Evolutionary conservation across 2,888 invertebrate species (phyloP).

Genomic region (Spicauda simplicius): DNA sequence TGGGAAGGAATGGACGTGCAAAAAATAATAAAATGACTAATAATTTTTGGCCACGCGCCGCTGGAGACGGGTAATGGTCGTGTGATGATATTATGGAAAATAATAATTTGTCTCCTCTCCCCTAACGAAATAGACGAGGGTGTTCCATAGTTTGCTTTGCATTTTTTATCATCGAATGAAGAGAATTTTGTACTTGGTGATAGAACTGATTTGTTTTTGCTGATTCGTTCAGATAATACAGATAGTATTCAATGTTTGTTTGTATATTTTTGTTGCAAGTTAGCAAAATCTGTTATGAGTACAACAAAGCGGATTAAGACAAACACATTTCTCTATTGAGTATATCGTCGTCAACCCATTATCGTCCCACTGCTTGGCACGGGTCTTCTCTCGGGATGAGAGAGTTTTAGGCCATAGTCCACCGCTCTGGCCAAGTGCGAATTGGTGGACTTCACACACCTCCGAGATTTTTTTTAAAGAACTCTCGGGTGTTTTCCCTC

Average conservation of each 20-base stretch:
- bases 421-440: too few relatives aligned
- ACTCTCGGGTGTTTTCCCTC: too few relatives aligned
- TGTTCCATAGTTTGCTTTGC: conserved; percentile 54
- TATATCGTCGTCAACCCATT: too few relatives aligned
- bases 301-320: too few relatives aligned
- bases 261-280: neutral
- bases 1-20: conserved; percentile 65
- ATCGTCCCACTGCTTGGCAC: too few relatives aligned
- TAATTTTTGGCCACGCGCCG: conserved; percentile 76
- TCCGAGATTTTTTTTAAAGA: too few relatives aligned
- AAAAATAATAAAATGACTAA: conserved; percentile 64
- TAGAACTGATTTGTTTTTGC: neutral
- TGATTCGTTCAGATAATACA: too few relatives aligned
- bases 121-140: conserved; percentile 50
- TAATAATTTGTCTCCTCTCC: conserved; percentile 79
- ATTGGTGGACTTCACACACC: too few relatives aligned
- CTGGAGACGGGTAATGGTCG: conserved; percentile 71
- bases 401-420: too few relatives aligned
- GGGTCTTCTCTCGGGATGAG: too few relatives aligned
- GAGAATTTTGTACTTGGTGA: neutral
- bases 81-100: conserved; percentile 80
- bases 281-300: neutral
- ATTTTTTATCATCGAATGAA: conserved; percentile 52
- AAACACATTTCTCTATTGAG: too few relatives aligned
- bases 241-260: neutral